Percentiles rank a stretch among this genome's conserved stretches.
Evolutionary conservation across 2,113 vertebrate species (phyloP).

Genomic region (Megaleporinus macrocephalus): DNA sequence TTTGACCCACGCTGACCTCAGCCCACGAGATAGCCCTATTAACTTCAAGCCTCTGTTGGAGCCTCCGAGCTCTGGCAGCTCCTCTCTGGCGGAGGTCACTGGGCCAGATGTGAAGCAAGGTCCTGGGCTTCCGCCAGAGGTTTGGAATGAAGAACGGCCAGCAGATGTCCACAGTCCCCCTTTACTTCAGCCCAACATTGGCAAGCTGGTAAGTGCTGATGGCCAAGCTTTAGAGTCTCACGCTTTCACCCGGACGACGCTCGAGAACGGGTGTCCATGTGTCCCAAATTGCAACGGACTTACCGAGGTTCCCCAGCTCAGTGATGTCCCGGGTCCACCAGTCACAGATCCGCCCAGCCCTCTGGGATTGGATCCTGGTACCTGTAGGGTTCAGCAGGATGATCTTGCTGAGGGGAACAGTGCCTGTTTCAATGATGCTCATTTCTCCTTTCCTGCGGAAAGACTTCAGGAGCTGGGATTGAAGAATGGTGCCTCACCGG

Average conservation of each 20-base stretch:
- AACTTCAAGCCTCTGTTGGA: constrained; percentile 83
- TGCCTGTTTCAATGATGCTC: constrained; percentile 46
- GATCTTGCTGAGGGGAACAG: constrained; percentile 14
- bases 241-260: constrained; percentile 71
- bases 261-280: constrained; percentile 66
- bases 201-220: constrained; percentile 76
- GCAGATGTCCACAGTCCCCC: constrained; percentile 76
- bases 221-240: constrained; percentile 59
- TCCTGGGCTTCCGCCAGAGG: constrained; percentile 68
- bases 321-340: constrained; percentile 12
- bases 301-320: constrained; percentile 19
- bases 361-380: background rate
- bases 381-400: constrained; percentile 47
- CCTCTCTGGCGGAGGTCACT: constrained; percentile 69
- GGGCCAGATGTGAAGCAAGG: constrained; percentile 75
- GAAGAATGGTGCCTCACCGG: constrained; percentile 30
- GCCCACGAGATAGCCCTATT: constrained; percentile 82
- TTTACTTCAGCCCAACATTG: constrained; percentile 78
- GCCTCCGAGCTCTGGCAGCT: constrained; percentile 66
- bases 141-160: constrained; percentile 83
- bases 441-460: constrained; percentile 56
- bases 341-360: background rate
- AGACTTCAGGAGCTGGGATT: background rate
- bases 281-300: constrained; percentile 56
- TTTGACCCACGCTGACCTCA: constrained; percentile 76